Base-by-base conservation (phyloP, 2,797 vertebrate genomes). In the Triplophysa yarkandensis region DNA sequence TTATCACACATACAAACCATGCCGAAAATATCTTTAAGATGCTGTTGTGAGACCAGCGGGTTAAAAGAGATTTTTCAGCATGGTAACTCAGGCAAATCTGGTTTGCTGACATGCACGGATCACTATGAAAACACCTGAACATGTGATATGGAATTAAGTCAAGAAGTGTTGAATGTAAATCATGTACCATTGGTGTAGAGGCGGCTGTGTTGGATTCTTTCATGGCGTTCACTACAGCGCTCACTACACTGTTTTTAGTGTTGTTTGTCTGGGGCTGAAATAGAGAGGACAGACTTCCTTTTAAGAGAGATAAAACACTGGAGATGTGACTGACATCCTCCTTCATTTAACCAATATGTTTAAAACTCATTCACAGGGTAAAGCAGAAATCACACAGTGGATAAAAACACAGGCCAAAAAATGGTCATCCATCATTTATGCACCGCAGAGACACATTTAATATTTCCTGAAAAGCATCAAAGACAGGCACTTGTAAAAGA, bases 181-280 rank as follows among this genome's bases (percentile, higher is more conserved):
- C 68, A 93, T 89, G 89, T 99, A 99, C 98, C 98, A 99, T 98
- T 91, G 96, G 95, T 90, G 96, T 94, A 92, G 96, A 96, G 93
- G 96, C 93, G 86, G 96, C 92, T 92, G 94, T 93, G 85, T 94
- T 94, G 85, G 93, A 94, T 93, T 98, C 97, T 96, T 98, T 93
- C 90, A 92, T 88, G 90, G 91, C 91, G 91, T 91, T 98, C 94
- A 83, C 79, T 79, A 93, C 96, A 93, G 95, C 93, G 91, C 93
- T 95, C 95, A 98, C 94, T 97, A 96, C 94, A 97, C 95, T 98
- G 96, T 97, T 97, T 97, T 98, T 98, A 97, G 95, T 98, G 98
- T 98, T 93, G 93, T 94, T 99, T 95, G 95, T 98, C 93, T 98
- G 96, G 89, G 95, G 95, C 96, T 98, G 94, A 85, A 95, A 93